Percentiles rank a stretch among this genome's conserved stretches.
These are phyloP conservation scores for Melikaiella ostensackeni DNA, from an alignment of 2,888 invertebrate species.

Conservation along the genomic window DNA sequence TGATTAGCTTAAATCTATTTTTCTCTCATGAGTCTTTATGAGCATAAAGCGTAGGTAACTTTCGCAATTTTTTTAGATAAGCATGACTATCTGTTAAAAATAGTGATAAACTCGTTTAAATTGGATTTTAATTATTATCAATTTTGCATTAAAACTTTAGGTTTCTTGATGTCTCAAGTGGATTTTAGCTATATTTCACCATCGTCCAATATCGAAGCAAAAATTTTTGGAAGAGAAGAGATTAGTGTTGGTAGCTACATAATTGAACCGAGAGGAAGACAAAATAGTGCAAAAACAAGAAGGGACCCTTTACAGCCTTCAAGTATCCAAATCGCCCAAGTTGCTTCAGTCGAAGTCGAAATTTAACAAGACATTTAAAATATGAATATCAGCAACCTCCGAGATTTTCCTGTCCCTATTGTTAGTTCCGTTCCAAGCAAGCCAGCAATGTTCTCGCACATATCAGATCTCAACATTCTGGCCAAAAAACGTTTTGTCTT, in stretches of 20 bases:
- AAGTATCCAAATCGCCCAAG: too few species aligned
- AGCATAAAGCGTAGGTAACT: too few species aligned
- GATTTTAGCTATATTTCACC: neutral
- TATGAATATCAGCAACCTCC: too few species aligned
- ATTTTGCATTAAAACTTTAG: constrained; percentile 11
- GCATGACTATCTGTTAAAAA: too few species aligned
- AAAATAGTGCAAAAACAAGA: neutral
- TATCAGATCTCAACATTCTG: constrained; percentile 40
- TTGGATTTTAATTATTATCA: neutral
- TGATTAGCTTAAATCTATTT: too few species aligned
- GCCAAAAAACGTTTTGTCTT: neutral
- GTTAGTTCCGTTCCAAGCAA: constrained; percentile 43
- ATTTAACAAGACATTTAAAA: too few species aligned
- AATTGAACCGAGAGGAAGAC: too few species aligned
- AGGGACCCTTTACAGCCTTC: too few species aligned
- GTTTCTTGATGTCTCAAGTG: neutral
- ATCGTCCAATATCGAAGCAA: neutral
- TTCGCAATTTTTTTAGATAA: too few species aligned
- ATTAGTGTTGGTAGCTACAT: too few species aligned
- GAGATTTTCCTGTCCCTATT: neutral
- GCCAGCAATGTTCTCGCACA: constrained; percentile 41
- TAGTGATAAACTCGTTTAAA: neutral
- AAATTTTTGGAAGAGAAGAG: neutral
- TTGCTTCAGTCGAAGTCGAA: too few species aligned
- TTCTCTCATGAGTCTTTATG: too few species aligned